Evolutionary conservation across 2,113 vertebrate species (phyloP).

Genomic region (Ptyas mucosa): DNA sequence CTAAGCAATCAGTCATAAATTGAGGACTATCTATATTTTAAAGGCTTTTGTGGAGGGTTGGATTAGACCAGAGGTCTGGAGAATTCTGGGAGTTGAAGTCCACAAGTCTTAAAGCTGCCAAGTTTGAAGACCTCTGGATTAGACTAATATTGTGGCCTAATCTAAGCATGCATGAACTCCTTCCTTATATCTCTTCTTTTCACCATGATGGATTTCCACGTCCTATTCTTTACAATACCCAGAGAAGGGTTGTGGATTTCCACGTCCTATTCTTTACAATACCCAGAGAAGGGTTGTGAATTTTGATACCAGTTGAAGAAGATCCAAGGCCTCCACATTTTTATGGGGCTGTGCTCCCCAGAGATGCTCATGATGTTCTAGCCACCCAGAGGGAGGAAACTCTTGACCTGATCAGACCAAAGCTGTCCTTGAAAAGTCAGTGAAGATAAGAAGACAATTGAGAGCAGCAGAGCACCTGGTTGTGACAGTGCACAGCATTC

Average conservation of each 20-base stretch:
- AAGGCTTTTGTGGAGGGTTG: neutral
- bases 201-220: neutral
- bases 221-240: neutral
- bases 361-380: neutral
- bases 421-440: neutral
- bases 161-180: neutral
- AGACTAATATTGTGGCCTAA: neutral
- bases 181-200: neutral
- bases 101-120: too few species aligned
- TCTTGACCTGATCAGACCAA: neutral
- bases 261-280: neutral
- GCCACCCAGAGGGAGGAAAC: neutral
- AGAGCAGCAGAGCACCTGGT: neutral
- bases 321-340: neutral
- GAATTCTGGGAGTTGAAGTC: too few species aligned
- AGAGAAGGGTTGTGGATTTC: neutral
- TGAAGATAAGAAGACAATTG: neutral
- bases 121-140: neutral
- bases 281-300: neutral
- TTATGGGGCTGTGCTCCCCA: neutral
- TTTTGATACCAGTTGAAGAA: too few species aligned
- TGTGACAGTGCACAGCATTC: neutral
- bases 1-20: neutral
- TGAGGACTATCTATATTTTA: neutral
- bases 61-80: neutral